Base-by-base conservation (phyloP, 1,140 invertebrate genomes). In the Riptortus pedestris region DNA sequence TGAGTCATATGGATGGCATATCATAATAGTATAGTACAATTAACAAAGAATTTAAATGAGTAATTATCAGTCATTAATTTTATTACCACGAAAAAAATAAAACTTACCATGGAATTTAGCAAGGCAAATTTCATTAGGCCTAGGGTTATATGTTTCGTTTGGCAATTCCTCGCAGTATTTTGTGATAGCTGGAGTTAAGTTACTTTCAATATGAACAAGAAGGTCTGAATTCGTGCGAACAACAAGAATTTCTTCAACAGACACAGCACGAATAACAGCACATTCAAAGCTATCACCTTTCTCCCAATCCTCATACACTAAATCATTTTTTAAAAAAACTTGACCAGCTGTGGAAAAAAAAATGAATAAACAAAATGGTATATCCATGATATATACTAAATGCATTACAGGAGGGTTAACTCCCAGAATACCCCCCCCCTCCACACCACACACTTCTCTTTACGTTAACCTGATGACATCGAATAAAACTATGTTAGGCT, bases 41-140 rank as follows among this genome's bases (percentile, higher is more conserved):
- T n/a, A n/a, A n/a, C n/a, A n/a, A n/a, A n/a, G n/a, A n/a, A n/a
- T n/a, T n/a, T n/a, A n/a, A n/a, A n/a, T n/a, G n/a, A n/a, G n/a
- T n/a, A n/a, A n/a, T n/a, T n/a, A n/a, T n/a, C n/a, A n/a, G n/a
- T n/a, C n/a, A n/a, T n/a, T n/a, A n/a, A n/a, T n/a, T n/a, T n/a
- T n/a, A n/a, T n/a, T n/a, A n/a, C n/a, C n/a, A n/a, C n/a, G n/a
- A n/a, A n/a, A 1, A 57, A 57, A 12, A 5, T 24, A 27, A 2
- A 24, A 26, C 22, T 5, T 57, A 57, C 52, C 52, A 57, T 57
- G 24, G 27, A 27, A 57, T 57, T 26, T 57, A 29, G 52, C 52
- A n/a, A 57, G n/a, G 27, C 52, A 57, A n/a, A 57, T n/a, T 57
- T 57, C 52, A 4, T n/a, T 22, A 14, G 14, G n/a, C 5, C 52